A percentile compares a stretch with the other conserved stretches of the same genome.
Conservation (phyloP, 2,888 invertebrate species). For the Timema cristinae region DNA sequence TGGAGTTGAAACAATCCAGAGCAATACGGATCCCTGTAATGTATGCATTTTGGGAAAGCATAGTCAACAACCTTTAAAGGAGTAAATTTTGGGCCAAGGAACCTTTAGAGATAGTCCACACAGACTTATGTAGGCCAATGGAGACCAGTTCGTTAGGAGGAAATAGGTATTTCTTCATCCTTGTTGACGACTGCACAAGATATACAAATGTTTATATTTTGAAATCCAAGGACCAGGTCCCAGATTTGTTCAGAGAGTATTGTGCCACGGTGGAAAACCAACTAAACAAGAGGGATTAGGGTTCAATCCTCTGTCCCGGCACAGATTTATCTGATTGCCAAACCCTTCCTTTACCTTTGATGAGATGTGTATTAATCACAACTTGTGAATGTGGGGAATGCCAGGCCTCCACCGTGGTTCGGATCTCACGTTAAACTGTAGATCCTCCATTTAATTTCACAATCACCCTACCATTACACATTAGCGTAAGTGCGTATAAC, state of each 20-base stretch:
- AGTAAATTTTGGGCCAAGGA: slow-evolving; percentile 2
- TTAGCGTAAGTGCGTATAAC: too few relatives aligned
- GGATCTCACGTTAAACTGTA: too few relatives aligned
- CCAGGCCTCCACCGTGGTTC: too few relatives aligned
- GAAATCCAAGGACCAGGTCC: neutral
- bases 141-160: neutral
- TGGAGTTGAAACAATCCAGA: neutral
- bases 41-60: neutral
- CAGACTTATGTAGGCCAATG: neutral
- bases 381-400: too few relatives aligned
- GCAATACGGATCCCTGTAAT: neutral
- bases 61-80: neutral
- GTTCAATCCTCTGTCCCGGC: neutral
- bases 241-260: neutral
- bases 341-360: too few relatives aligned
- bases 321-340: neutral
- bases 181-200: neutral
- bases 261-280: neutral
- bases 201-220: neutral
- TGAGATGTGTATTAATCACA: too few relatives aligned
- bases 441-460: too few relatives aligned
- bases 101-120: neutral
- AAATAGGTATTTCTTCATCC: neutral
- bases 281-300: neutral
- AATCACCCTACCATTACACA: too few relatives aligned